These are phyloP conservation scores for Troides aeacus DNA, from an alignment of 2,888 invertebrate species.

Conservation along the genomic window DNA sequence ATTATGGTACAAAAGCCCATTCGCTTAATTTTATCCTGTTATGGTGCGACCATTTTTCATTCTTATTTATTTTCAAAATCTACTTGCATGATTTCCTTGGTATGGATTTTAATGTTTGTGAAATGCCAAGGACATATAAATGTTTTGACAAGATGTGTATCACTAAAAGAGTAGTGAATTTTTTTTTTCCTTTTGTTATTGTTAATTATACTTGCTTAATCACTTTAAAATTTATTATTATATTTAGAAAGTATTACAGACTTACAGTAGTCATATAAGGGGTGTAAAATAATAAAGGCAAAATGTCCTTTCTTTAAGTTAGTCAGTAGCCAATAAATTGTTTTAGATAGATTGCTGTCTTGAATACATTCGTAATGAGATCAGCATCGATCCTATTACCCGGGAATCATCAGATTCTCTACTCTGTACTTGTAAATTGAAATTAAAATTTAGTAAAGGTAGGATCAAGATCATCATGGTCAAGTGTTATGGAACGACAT, in stretches of 20 bases:
- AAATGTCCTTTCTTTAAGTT: too few relatives aligned
- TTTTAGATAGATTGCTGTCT: too few relatives aligned
- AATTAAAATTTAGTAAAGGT: too few relatives aligned
- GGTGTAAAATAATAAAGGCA: too few relatives aligned
- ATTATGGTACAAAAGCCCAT: slow-evolving; percentile 1
- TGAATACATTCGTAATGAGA: too few relatives aligned
- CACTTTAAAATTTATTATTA: slow-evolving; percentile 1
- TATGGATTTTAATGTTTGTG: slow-evolving; percentile 6
- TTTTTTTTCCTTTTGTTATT: slow-evolving; percentile 11
- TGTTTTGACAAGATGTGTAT: slow-evolving; percentile 24
- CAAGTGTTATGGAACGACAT: too few relatives aligned
- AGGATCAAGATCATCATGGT: too few relatives aligned
- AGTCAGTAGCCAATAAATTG: too few relatives aligned
- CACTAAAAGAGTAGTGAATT: slow-evolving; percentile 11
- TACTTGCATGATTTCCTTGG: slow-evolving; percentile 13
- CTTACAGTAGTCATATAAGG: not conserved
- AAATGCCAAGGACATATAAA: slow-evolving; percentile 26
- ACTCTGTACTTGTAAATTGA: too few relatives aligned
- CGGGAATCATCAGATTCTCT: too few relatives aligned
- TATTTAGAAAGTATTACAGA: not conserved
- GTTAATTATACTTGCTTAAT: not conserved
- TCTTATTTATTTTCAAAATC: slow-evolving; percentile 26
- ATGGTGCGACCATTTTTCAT: slow-evolving; percentile 10
- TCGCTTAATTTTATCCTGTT: slow-evolving; percentile 4
- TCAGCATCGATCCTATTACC: too few relatives aligned